Evolutionary conservation across 2,888 invertebrate species (phyloP), one percentile per base, ranked within the genome.

Genomic region (Cerastoderma edule): DNA sequence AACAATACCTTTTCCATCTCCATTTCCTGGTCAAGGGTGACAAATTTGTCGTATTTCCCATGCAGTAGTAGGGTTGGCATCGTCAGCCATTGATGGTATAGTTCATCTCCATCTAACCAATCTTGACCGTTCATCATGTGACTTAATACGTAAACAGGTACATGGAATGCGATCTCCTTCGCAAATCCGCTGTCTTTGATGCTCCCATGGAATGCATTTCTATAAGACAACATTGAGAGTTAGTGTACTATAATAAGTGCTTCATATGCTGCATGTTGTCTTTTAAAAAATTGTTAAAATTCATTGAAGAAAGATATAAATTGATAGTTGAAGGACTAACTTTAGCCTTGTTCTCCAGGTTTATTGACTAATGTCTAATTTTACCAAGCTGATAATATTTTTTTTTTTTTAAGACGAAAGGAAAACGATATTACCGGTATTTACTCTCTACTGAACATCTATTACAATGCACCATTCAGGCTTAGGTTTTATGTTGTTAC

Each of bases 91-190:
- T 95, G 93, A 90, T 95, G 95, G 88, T 95, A 95, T 33, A 95
- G 94, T 60, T 94, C 94, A 91, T 95, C 95, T 0, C 95, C 95
- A 87, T 95, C 95, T 1, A 94, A 94, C 95, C 95, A 95, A 70
- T 93, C 92, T 93, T 95, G 95, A 2, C 95, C 95, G 76, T 94
- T 92, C 85, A 94, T 93, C 93, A 87, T 94, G 94, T 87, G 93
- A 30, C 95, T 94, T n/a, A 92, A 82, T 0, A 92, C 92, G 67
- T 89, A 89, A 8, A 89, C 84, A 4, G 92, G 91, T 10, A 92
- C 84, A 80, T 89, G 87, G 82, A 92, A 90, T 0, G 90, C 90
- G 57, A 83, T 79, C 35, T 87, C 78, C 46, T 82, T 78, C 8
- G 87, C 71, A 3, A 83, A 57, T 56, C 83, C 73, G 48, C 84